Evolutionary conservation across 2,113 vertebrate genomes (phyloP), one percentile per base, ranked within the genome.

Genomic region (Argyrosomus japonicus): DNA sequence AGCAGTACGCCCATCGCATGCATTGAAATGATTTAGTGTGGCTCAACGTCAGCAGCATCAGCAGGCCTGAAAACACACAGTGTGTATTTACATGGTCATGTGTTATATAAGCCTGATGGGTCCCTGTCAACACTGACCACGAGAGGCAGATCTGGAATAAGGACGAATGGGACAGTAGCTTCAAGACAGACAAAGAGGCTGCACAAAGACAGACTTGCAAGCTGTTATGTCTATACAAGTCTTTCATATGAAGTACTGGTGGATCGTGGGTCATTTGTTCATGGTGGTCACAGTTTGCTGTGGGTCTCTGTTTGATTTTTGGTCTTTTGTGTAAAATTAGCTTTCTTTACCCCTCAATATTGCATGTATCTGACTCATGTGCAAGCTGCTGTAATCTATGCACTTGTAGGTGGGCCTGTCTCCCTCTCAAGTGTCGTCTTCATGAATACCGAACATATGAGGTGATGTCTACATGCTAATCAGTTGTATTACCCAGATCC

Each of bases 21-120:
- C 87, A 86, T 73, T 74, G 82, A 85, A 91, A 88, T 89, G 77
- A 94, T 92, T 93, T 92, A 88, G 76, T 73, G 68, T 67, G 75
- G 21, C 79, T 90, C 88, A 84, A 85, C 69, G 53, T 89, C 82
- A 77, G 87, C 77, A 27, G 77, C 80, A 89, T 81, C 75, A 64
- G 72, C 79, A 60, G 60, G 75, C 77, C 56, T 64, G 23, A 75
- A 81, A 87, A 89, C 83, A 81, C 65, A 60, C 77, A 75, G 68
- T 82, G 77, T 86, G 78, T 88, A 70, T 89, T 83, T 87, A 67
- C 85, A 89, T 67, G 86, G 67, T 74, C 74, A 15, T 83, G 69
- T 78, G 84, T 92, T 74, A 74, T 78, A 84, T 75, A 86, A 82
- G 57, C 75, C 76, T 65, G 69, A 85, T 65, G 47, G 45, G 43